These are phyloP conservation scores for Physocephala rufipes DNA, from an alignment of 2,888 invertebrate species.

Conservation along the genomic window DNA sequence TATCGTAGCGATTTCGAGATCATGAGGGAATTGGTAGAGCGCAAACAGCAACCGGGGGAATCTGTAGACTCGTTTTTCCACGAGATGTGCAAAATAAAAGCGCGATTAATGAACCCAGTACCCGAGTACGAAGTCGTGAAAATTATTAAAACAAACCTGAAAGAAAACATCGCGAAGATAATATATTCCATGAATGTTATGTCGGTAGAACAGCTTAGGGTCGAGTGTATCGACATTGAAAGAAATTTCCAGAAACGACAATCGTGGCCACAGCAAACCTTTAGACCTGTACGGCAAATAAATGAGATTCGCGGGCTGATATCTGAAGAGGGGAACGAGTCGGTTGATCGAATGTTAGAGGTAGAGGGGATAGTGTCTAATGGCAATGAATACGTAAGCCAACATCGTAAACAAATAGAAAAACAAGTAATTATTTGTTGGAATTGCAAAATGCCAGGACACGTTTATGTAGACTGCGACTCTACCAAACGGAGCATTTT, in stretches of 20 bases:
- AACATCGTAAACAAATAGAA: no score
- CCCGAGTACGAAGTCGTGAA: slow-evolving; percentile 5
- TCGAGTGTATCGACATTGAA: slow-evolving; percentile 13
- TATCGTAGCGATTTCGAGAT: not conserved
- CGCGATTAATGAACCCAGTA: not conserved
- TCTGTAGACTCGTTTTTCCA: slow-evolving; percentile 7
- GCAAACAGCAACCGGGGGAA: slow-evolving; percentile 14
- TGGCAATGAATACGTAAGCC: no score
- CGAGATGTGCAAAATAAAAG: not conserved
- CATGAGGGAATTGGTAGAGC: not conserved
- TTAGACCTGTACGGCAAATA: no score
- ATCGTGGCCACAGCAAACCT: no score
- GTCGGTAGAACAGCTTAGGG: not conserved
- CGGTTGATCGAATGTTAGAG: no score
- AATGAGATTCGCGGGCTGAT: no score
- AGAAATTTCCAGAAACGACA: not conserved
- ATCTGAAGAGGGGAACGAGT: no score
- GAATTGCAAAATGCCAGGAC: no score
- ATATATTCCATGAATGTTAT: not conserved
- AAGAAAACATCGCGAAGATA: not conserved
- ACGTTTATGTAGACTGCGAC: no score
- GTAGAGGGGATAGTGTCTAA: no score
- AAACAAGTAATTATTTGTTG: no score
- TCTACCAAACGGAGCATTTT: no score
- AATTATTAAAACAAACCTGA: slow-evolving; percentile 27